Percentiles rank a stretch among this genome's conserved stretches.
Evolutionary conservation across 2,797 vertebrate genomes (phyloP).

Genomic region (Squalus acanthias): DNA sequence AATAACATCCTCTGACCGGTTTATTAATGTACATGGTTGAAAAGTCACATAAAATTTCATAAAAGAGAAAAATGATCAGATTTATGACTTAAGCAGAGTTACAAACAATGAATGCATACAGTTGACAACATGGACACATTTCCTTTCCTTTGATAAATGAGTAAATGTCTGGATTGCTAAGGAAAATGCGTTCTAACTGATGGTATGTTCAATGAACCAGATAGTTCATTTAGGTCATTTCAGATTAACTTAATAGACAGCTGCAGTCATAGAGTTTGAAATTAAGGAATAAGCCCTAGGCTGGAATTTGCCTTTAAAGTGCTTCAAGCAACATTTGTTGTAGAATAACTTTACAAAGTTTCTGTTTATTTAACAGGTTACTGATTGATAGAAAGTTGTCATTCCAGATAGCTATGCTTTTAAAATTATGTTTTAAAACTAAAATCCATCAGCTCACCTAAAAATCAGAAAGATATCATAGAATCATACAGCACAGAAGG

Average conservation of each 20-base stretch:
- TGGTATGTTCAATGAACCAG: constrained; percentile 43
- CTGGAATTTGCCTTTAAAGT: constrained; percentile 9
- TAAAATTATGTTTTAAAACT: not conserved
- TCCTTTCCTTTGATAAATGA: constrained; percentile 39
- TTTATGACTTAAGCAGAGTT: not conserved
- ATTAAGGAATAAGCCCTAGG: not conserved
- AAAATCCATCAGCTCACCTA: not conserved
- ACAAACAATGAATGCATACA: not conserved
- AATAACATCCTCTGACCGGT: not conserved
- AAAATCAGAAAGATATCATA: not conserved
- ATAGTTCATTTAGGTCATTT: constrained; percentile 43
- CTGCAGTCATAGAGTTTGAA: not conserved
- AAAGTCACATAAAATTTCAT: not conserved
- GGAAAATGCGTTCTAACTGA: constrained; percentile 47
- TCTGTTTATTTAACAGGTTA: not conserved
- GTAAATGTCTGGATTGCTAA: constrained; percentile 46
- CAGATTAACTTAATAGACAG: constrained; percentile 23
- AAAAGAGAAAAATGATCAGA: not conserved
- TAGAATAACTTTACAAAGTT: not conserved
- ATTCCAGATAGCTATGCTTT: not conserved
- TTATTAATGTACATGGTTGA: not conserved
- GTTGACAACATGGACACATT: not conserved
- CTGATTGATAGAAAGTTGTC: not conserved
- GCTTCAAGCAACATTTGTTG: not conserved
- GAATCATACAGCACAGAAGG: not conserved